These are phyloP conservation scores for Asbolus verrucosus DNA, from an alignment of 1,140 invertebrate species.

Conservation along the genomic window DNA sequence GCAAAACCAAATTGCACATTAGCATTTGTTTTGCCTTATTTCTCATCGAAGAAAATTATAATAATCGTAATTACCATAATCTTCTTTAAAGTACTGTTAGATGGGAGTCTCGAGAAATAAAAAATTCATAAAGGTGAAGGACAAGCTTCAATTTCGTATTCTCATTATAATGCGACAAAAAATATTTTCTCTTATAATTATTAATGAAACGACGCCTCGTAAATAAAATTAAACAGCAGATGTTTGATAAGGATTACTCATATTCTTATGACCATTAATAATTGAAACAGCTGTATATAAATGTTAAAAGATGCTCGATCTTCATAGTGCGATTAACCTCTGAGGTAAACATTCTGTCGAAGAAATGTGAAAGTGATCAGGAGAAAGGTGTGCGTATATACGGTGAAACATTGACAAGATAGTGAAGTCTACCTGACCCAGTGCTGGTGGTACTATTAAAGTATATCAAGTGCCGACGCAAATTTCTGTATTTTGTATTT, in stretches of 20 bases:
- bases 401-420: constrained; percentile 27
- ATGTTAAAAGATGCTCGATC: not conserved
- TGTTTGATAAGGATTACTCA: not conserved
- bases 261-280: constrained; percentile 5
- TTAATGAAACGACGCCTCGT: too few species aligned
- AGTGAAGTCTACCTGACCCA: constrained; percentile 36
- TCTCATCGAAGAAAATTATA: too few species aligned
- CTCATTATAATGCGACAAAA: too few species aligned
- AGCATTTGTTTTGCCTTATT: too few species aligned
- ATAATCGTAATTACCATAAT: too few species aligned
- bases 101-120: too few species aligned
- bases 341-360: constrained; percentile 9
- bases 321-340: constrained; percentile 10
- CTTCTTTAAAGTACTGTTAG: too few species aligned
- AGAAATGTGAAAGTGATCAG: constrained; percentile 36
- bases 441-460: constrained; percentile 43
- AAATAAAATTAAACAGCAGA: too few species aligned
- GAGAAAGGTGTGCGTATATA: constrained; percentile 31
- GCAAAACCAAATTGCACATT: too few species aligned
- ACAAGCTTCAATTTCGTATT: too few species aligned
- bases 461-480: constrained; percentile 10
- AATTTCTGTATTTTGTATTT: constrained; percentile 38
- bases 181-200: too few species aligned
- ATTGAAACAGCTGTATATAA: constrained; percentile 22
- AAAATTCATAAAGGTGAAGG: too few species aligned